Conservation (phyloP, 2,113 vertebrate species). For the Cyanistes caeruleus region DNA sequence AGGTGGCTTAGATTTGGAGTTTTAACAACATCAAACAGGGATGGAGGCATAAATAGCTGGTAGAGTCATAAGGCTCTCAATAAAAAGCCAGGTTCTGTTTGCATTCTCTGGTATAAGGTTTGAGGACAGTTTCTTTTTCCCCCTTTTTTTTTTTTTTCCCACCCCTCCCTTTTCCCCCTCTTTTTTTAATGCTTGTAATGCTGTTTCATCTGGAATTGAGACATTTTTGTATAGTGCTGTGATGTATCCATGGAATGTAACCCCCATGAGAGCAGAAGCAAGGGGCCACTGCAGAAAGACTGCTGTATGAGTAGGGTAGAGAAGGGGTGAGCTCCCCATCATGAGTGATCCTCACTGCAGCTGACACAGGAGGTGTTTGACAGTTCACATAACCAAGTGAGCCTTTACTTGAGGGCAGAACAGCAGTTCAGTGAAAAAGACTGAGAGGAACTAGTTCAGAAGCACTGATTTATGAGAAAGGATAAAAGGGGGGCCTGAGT, state of each 20-base stretch:
- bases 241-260: neutral
- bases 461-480: neutral
- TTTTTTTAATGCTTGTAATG: neutral
- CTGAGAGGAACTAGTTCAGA: neutral
- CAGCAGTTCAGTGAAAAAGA: neutral
- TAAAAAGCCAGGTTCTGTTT: neutral
- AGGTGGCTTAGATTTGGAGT: neutral
- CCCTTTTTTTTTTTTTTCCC: rapidly evolving
- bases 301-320: neutral
- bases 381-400: neutral
- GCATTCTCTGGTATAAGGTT: neutral
- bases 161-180: rapidly evolving
- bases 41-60: neutral
- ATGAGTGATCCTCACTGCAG: neutral
- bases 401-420: neutral
- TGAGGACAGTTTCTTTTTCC: neutral
- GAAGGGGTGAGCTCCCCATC: neutral
- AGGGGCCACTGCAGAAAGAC: neutral
- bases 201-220: neutral
- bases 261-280: neutral
- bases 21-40: rapidly evolving
- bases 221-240: neutral
- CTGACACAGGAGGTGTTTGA: neutral
- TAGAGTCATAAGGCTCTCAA: neutral
- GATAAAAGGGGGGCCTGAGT: neutral